Evolutionary conservation across 2,797 vertebrate species (phyloP), one percentile per base, ranked within the genome.

Genomic region (Mormyrops attenuatus): DNA sequence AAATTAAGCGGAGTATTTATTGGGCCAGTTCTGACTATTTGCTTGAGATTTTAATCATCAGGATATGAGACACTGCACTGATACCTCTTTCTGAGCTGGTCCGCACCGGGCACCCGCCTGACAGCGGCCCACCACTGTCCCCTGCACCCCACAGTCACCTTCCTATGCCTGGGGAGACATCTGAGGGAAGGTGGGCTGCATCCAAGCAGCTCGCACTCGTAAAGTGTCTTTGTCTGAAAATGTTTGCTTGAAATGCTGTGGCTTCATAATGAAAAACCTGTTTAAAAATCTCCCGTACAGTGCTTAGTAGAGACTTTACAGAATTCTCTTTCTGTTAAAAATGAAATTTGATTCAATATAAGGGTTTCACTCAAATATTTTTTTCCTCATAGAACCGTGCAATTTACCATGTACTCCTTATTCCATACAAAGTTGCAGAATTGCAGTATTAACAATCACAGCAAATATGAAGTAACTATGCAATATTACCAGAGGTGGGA

Each of bases 281-380:
- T 94, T 91, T 95, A 93, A 90, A 11, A 89, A 93, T 90, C 66
- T 90, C 90, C 91, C 80, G 90, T 94, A 93, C 95, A 95, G 92
- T 89, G 91, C 91, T 93, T 93, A 88, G 91, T 94, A 94, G 94
- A 89, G 30, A 69, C 80, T 94, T 96, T 93, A 94, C 89, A 89
- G 90, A 87, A 80, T 89, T 20, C 89, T 93, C 93, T 94, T 89
- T 87, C 50, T 91, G 94, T 95, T 93, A 93, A 49, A 84, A 84
- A 47, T 82, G 20, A 82, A 82, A 82, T 82, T n/a, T 84, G 17
- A 49, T 85, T 49, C 92, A 89, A 50, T 84, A 77, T 38, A 93
- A 94, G 94, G 89, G 92, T 91, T 94, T 90, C 89, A 84, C 17
- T 50, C n/a, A 84, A 38, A 82, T 38, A 41, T 47, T 44, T 13